Percentiles rank a stretch among this genome's conserved stretches.
Evolutionary conservation across 2,888 invertebrate genomes (phyloP).

Genomic region (Netelia virgata): DNA sequence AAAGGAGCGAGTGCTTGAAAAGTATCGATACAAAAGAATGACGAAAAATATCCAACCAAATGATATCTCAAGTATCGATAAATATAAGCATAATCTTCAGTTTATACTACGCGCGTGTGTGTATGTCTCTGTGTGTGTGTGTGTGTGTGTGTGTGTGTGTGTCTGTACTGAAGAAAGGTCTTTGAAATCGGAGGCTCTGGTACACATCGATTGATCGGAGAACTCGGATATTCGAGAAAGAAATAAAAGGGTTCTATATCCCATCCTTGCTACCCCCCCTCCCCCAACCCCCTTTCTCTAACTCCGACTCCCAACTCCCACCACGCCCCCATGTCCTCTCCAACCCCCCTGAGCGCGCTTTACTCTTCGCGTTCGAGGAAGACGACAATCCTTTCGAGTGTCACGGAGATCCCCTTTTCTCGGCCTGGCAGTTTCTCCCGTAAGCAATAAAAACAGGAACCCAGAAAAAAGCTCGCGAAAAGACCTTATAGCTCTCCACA

Average conservation of each 20-base stretch:
- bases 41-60: conserved; percentile 29
- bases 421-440: conserved; percentile 36
- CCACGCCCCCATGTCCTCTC: neutral
- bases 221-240: conserved; percentile 33
- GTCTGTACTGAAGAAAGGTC: conserved; percentile 12
- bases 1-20: neutral
- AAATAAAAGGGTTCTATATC: conserved; percentile 24
- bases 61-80: conserved; percentile 39
- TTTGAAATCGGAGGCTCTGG: conserved; percentile 41
- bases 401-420: conserved; percentile 48
- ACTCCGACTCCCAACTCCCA: neutral
- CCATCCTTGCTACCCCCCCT: neutral
- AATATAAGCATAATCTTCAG: conserved; percentile 21
- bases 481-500: conserved; percentile 11
- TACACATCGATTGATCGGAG: conserved; percentile 34
- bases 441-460: conserved; percentile 56
- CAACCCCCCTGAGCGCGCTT: conserved; percentile 16
- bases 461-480: conserved; percentile 10
- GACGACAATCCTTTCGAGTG: conserved; percentile 64
- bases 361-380: conserved; percentile 27
- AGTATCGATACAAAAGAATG: neutral
- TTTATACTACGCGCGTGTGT: no score
- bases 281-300: conserved; percentile 2
- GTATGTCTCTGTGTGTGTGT: no score
- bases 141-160: neutral